These are phyloP conservation scores for Micromesistius poutassou DNA, from an alignment of 2,797 vertebrate species.

Conservation along the genomic window DNA sequence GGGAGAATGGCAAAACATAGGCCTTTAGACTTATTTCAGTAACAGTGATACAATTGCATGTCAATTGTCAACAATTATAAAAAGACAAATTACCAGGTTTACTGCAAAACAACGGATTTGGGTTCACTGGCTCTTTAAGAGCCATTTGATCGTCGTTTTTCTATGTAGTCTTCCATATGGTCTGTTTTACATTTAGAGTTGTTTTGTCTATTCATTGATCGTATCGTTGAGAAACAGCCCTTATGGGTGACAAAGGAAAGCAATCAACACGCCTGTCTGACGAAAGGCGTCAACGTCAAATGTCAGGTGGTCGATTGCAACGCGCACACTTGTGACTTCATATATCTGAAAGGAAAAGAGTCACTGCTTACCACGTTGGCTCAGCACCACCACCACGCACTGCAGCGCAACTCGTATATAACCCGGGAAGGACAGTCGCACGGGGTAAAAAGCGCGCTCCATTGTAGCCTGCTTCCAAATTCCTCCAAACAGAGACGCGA, in stretches of 20 bases:
- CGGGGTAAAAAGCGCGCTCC: conserved; percentile 35
- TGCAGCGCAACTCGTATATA: conserved; percentile 52
- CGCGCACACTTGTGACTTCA: background rate
- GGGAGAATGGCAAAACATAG: too few species aligned
- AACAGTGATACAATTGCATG: too few species aligned
- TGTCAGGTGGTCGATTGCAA: background rate
- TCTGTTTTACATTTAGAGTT: background rate
- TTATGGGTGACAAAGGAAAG: background rate
- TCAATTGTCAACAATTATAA: too few species aligned
- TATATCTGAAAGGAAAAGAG: background rate
- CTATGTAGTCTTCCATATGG: background rate
- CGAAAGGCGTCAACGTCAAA: background rate
- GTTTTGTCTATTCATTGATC: background rate
- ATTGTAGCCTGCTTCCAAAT: conserved; percentile 29
- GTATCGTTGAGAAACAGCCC: background rate
- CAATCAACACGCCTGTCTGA: background rate
- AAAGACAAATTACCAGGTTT: too few species aligned
- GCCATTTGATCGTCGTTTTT: conserved; percentile 17
- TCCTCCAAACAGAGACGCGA: conserved; percentile 7
- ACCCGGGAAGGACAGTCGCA: conserved; percentile 23
- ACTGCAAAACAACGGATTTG: background rate
- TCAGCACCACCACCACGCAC: conserved; percentile 29
- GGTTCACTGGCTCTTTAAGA: background rate
- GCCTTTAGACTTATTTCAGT: too few species aligned
- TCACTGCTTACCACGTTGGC: conserved; percentile 59